Percentiles rank a stretch among this genome's conserved stretches.
These are phyloP conservation scores for Cheilosia urbana DNA, from an alignment of 2,888 invertebrate species.

Conservation along the genomic window DNA sequence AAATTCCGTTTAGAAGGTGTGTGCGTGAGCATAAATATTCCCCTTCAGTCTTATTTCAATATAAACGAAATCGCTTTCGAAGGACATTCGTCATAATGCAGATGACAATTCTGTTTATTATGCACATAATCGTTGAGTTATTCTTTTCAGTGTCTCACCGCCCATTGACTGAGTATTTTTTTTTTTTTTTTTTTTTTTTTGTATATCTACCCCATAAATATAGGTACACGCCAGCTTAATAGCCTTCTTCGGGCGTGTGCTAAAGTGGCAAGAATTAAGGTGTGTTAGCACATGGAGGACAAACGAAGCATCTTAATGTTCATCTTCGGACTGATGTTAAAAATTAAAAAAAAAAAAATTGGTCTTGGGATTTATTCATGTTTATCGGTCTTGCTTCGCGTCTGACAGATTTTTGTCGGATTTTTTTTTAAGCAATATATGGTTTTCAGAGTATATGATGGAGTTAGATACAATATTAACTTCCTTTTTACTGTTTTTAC, in stretches of 20 bases:
- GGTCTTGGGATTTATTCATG: conserved; percentile 8
- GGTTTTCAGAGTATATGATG: no score
- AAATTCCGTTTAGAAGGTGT: background rate
- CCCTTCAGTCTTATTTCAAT: conserved; percentile 58
- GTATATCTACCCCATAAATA: conserved; percentile 10
- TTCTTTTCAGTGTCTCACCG: background rate
- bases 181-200: conserved; percentile 40
- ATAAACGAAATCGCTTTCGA: conserved; percentile 58
- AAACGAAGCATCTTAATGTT: background rate
- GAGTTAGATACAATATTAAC: no score
- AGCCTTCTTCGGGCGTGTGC: conserved; percentile 1
- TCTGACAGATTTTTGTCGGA: background rate
- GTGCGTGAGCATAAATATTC: conserved; percentile 28
- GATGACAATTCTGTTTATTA: conserved; percentile 19
- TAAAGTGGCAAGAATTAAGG: conserved; percentile 35
- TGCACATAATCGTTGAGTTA: conserved; percentile 37
- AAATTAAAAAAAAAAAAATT: background rate
- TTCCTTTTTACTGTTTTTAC: no score
- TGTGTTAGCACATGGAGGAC: conserved; percentile 3
- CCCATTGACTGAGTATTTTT: background rate
- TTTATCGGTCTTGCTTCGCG: conserved; percentile 1
- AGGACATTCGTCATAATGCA: conserved; percentile 40
- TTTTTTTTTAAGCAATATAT: background rate
- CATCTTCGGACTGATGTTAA: background rate
- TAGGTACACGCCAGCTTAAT: background rate